Evolutionary conservation across 2,888 invertebrate genomes (phyloP).

Genomic region (Xiphydria camelus): DNA sequence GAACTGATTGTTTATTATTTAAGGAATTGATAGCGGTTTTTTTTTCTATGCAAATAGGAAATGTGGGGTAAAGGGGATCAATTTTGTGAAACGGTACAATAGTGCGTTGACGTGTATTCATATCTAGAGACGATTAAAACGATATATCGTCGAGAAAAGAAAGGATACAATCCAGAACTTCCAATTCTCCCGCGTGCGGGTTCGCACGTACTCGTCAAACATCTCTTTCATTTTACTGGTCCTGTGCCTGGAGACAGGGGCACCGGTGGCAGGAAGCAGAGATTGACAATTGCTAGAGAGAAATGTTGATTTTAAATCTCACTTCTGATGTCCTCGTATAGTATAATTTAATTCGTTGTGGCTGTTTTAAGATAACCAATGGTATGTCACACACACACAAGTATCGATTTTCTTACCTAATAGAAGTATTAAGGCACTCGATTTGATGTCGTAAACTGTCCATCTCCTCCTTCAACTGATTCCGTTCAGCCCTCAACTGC

Average conservation of each 20-base stretch:
- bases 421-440: constrained; percentile 86
- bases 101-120: no score
- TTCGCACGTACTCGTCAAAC: constrained; percentile 89
- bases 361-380: no score
- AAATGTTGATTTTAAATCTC: constrained; percentile 32
- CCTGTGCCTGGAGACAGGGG: constrained; percentile 87
- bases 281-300: constrained; percentile 83
- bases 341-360: no score
- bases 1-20: constrained; percentile 70
- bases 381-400: no score
- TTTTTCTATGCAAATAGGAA: background rate
- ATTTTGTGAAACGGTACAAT: no score
- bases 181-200: constrained; percentile 89
- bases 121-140: no score
- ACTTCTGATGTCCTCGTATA: no score
- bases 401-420: constrained; percentile 68
- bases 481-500: constrained; percentile 82
- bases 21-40: constrained; percentile 24
- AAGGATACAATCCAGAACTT: constrained; percentile 98
- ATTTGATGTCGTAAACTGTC: constrained; percentile 85
- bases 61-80: background rate
- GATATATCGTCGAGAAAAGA: no score
- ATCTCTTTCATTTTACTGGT: constrained; percentile 90
- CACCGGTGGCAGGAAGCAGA: constrained; percentile 92
- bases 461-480: constrained; percentile 87